Percentiles rank a stretch among this genome's conserved stretches.
phyloP scores from a whole-genome alignment of 2,888 invertebrate species.

The Tolmerus cingulatus region DNA sequence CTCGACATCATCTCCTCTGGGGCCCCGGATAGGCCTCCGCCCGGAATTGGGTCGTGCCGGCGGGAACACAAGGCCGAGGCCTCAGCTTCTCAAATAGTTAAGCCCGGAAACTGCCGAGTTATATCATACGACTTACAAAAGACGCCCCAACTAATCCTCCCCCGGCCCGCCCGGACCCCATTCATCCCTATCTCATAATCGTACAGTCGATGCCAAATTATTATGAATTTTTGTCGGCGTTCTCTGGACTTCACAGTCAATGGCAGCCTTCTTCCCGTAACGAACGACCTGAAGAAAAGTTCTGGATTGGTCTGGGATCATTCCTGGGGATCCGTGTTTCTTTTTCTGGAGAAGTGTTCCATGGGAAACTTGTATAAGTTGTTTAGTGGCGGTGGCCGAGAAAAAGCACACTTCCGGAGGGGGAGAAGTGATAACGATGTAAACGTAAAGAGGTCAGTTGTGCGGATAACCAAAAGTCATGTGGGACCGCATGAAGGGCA shows the following conservation, averaged over 20 bases:
- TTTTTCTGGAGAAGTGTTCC: neutral
- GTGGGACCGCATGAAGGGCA: neutral
- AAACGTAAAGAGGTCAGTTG: neutral
- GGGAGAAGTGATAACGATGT: neutral
- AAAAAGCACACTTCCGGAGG: neutral
- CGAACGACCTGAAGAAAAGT: neutral
- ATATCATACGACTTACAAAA: conserved; percentile 5
- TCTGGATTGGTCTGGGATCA: neutral
- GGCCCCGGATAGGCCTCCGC: neutral
- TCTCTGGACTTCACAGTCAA: neutral
- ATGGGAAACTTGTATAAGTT: neutral
- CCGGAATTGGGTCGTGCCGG: conserved; percentile 8
- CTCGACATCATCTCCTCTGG: conserved; percentile 23
- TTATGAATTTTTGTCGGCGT: neutral
- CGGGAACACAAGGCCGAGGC: neutral
- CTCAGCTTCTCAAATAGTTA: neutral
- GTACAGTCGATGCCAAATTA: neutral
- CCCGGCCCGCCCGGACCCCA: no score
- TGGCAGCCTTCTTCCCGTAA: neutral
- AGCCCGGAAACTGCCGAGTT: neutral
- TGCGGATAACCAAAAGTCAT: neutral
- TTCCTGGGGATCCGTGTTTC: neutral
- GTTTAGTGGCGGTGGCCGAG: neutral
- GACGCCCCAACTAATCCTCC: neutral
- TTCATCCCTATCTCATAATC: neutral